Percentiles rank a stretch among this genome's conserved stretches.
Evolutionary conservation across 2,888 invertebrate genomes (phyloP).

Genomic region (Xanthorhoe designata): DNA sequence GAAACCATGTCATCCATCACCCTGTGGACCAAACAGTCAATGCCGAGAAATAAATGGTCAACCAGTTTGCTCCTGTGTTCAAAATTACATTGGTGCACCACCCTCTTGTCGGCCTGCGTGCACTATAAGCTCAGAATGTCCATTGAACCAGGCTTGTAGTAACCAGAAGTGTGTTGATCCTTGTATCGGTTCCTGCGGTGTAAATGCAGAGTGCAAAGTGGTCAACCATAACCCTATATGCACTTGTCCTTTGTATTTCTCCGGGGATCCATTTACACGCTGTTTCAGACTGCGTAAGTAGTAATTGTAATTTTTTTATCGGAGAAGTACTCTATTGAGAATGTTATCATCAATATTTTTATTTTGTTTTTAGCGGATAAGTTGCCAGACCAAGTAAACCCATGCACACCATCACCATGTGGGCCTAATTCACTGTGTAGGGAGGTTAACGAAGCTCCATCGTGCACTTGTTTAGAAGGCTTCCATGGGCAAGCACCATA

Average conservation of each 20-base stretch:
- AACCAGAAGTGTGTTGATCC: conserved; percentile 90
- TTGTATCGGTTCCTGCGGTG: conserved; percentile 90
- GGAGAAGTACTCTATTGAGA: background rate
- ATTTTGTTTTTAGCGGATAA: conserved; percentile 77
- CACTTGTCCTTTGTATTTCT: conserved; percentile 86
- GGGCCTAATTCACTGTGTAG: conserved; percentile 91
- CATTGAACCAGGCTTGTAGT: conserved; percentile 89
- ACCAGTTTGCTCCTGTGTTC: conserved; percentile 89
- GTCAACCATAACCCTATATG: conserved; percentile 92
- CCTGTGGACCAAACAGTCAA: conserved; percentile 88
- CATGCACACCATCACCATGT: conserved; percentile 92
- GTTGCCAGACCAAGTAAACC: conserved; percentile 82
- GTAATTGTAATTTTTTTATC: background rate
- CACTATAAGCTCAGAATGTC: conserved; percentile 89
- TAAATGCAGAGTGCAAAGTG: conserved; percentile 90
- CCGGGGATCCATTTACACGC: conserved; percentile 88
- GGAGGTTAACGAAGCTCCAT: conserved; percentile 88
- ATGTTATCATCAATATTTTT: background rate
- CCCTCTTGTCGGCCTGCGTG: conserved; percentile 91
- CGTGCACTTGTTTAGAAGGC: conserved; percentile 90
- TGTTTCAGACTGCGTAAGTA: conserved; percentile 85
- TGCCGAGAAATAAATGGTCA: conserved; percentile 87
- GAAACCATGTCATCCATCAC: conserved; percentile 87
- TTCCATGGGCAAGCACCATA: conserved; percentile 90
- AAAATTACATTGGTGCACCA: conserved; percentile 87